phyloP scores from a whole-genome alignment of 2,888 invertebrate genomes.

The Dyspetes luteomarginatus region DNA sequence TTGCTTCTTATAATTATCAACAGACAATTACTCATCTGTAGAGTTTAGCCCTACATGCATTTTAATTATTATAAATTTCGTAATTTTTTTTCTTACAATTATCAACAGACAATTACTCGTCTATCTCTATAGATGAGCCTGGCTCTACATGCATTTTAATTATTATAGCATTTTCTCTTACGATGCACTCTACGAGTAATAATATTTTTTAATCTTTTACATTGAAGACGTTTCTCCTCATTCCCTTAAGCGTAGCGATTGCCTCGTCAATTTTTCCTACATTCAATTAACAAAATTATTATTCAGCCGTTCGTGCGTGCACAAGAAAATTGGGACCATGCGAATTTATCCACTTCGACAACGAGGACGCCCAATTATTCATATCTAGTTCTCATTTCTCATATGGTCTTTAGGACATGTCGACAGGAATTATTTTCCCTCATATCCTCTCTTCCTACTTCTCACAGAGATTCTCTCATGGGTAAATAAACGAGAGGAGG shows the following conservation, averaged over 20 bases:
- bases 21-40: neutral
- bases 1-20: neutral
- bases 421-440: conserved; percentile 22
- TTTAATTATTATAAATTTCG: too few relatives aligned
- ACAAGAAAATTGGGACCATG: conserved; percentile 3
- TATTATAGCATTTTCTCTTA: neutral
- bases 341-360: conserved; percentile 35
- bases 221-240: neutral
- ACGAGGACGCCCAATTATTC: conserved; percentile 18
- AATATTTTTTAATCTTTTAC: neutral
- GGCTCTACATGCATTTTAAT: too few relatives aligned
- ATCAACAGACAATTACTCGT: neutral
- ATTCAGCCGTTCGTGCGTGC: neutral
- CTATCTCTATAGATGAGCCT: too few relatives aligned
- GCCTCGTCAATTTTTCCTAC: neutral
- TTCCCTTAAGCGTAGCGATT: neutral
- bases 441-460: conserved; percentile 55
- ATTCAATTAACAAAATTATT: conserved; percentile 9
- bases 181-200: neutral
- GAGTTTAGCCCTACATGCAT: too few relatives aligned
- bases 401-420: conserved; percentile 21
- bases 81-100: too few relatives aligned
- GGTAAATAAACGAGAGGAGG: neutral
- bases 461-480: conserved; percentile 41
- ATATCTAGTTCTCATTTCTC: conserved; percentile 36